Evolutionary conservation across 2,797 vertebrate genomes (phyloP).

Genomic region (Petrocephalus schoutedeni): DNA sequence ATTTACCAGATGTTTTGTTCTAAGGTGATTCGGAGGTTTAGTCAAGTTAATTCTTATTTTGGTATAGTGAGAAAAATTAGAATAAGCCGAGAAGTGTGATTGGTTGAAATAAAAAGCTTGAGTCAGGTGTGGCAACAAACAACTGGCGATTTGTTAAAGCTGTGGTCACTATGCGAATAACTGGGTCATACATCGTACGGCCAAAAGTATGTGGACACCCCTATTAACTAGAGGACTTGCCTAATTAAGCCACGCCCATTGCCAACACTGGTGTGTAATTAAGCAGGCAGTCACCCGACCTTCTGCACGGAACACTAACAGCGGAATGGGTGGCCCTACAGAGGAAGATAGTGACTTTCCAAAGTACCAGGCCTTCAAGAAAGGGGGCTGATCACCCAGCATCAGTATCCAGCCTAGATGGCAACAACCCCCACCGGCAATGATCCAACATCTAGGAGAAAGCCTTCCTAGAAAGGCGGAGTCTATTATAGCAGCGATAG

Average conservation of each 20-base stretch:
- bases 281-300: not conserved
- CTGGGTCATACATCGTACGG: not conserved
- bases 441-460: not conserved
- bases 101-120: not conserved
- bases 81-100: not conserved
- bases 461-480: not conserved
- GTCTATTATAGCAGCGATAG: not conserved
- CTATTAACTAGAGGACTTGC: not conserved
- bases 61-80: not conserved
- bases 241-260: not conserved
- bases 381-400: not conserved
- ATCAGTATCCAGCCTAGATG: not conserved
- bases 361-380: not conserved
- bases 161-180: not conserved
- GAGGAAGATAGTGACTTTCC: not conserved
- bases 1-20: not conserved
- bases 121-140: not conserved
- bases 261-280: not conserved
- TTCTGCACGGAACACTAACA: not conserved
- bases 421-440: not conserved
- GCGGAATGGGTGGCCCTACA: not conserved
- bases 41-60: not conserved
- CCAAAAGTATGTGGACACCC: not conserved
- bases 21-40: not conserved
- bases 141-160: not conserved